phyloP scores from a whole-genome alignment of 2,113 vertebrate species.

The Sphyrna mokarran region DNA sequence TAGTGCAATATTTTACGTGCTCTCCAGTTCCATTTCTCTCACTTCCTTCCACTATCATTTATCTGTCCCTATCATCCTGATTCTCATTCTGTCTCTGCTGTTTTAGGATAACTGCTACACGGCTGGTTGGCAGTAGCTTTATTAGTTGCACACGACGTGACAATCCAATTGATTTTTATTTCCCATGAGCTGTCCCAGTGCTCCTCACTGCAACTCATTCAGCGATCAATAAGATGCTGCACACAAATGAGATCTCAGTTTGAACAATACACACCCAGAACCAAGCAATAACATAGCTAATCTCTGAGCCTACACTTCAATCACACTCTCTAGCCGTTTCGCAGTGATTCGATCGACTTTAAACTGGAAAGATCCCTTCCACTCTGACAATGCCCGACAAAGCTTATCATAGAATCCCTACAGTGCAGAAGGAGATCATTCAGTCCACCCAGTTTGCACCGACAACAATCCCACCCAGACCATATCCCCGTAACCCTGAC shows the following conservation, averaged over 20 bases:
- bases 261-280: conserved; percentile 1
- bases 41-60: background rate
- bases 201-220: background rate
- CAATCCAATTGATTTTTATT: background rate
- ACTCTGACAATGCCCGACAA: background rate
- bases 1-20: background rate
- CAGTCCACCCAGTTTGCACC: too few species aligned
- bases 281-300: conserved; percentile 3
- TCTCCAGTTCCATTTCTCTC: background rate
- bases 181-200: background rate
- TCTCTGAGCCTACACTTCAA: background rate
- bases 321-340: background rate
- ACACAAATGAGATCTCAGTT: conserved; percentile 10
- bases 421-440: background rate
- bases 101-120: background rate
- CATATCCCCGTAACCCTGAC: too few species aligned
- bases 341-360: background rate
- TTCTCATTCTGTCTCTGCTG: background rate
- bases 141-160: background rate
- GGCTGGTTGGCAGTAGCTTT: background rate
- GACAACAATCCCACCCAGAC: too few species aligned
- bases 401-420: background rate
- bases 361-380: background rate
- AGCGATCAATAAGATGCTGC: background rate
- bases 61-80: background rate